Base-by-base conservation (phyloP, 2,113 vertebrate species). In the Gymnogyps californianus region DNA sequence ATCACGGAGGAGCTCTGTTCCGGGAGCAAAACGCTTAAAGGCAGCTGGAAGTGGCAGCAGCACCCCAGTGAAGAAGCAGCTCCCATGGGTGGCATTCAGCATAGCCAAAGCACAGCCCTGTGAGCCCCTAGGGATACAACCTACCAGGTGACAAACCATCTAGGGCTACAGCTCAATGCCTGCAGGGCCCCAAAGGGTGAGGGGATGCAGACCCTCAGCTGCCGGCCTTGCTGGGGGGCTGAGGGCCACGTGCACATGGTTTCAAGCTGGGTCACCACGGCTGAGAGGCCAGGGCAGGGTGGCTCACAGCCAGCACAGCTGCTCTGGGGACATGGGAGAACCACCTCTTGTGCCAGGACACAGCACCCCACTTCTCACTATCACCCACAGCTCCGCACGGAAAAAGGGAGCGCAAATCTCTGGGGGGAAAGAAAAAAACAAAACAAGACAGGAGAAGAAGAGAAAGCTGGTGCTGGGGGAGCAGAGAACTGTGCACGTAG, bases 1-100 rank as follows among this genome's bases (percentile, higher is more conserved):
- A 6, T 2, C 47, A 20, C 2, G 0, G 36, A 81, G 32, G 29
- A 65, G 38, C 0, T 0, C 20, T 26, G 34, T 5, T 54, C 21
- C 0, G 0, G 42, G 16, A 90, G n/a, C 26, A 44, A 38, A 72
- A 19, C 1, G 5, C 24, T 16, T 17, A 13, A 32, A 10, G 6
- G 26, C 54, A 55, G 34, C 32, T 67, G 25, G 6, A 32, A 31
- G 54, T 0, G 13, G 20, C n/a, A 79, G 61, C 47, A 90, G 42
- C 42, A n/a, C 3, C 10, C 13, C 28, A 6, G 10, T 4, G 32
- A 49, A 54, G 55, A 1, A 42, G 81, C 40, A 59, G 52, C 51
- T 76, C 24, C 54, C 26, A 0, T 0, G n/a, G 36, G 67, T 36
- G 54, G 54, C 52, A 65, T 20, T 54, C 26, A 34, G 64, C 44